Conservation (phyloP, 2,113 vertebrate genomes). For the Actenoides hombroni region DNA sequence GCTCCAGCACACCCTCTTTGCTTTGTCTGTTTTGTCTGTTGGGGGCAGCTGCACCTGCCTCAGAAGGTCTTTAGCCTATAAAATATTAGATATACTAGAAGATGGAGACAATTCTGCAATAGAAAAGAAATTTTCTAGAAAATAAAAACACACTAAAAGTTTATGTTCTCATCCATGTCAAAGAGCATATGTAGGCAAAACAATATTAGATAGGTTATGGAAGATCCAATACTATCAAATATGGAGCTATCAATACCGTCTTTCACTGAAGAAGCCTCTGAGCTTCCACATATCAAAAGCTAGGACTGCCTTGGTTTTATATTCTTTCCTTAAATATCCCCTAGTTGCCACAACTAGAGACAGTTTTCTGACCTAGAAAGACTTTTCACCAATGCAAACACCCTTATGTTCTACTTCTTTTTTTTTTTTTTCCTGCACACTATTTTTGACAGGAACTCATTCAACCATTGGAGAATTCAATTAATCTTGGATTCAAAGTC, state of each 20-base stretch:
- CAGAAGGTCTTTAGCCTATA: background rate
- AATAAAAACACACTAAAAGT: background rate
- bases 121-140: background rate
- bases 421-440: background rate
- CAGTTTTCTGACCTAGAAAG: background rate
- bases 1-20: no score
- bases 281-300: background rate
- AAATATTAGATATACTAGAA: background rate
- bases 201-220: background rate
- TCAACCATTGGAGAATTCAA: background rate
- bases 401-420: background rate
- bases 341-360: background rate
- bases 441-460: background rate
- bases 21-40: no score
- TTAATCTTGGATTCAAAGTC: background rate
- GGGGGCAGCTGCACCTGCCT: no score
- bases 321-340: background rate
- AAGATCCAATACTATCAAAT: background rate
- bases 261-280: background rate
- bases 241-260: background rate
- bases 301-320: background rate
- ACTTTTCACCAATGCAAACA: background rate
- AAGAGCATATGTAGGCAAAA: background rate
- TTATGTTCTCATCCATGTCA: background rate
- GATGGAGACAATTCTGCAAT: background rate